Base-by-base conservation (phyloP, 2,888 invertebrate genomes). In the Diplolepis rosae region DNA sequence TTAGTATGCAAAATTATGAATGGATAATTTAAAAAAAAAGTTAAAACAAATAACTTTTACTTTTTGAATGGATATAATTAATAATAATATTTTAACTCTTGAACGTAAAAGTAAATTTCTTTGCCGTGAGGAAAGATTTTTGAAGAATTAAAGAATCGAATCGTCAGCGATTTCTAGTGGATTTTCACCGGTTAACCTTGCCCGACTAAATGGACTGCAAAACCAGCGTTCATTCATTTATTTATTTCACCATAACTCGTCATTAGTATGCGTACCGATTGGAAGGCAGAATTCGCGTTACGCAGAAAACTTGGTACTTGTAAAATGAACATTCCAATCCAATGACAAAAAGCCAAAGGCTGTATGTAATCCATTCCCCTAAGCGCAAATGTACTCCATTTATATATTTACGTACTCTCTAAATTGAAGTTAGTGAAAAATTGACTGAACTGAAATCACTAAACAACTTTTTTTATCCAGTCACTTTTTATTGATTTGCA, bases 181-280 rank as follows among this genome's bases (percentile, higher is more conserved):
- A 51, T 51, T 51, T 28, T 51, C 27, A 5, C 27, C n/a, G 5
- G 27, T n/a, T 27, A 51, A 13, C 51, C 51, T 51, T n/a, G 24
- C 27, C 51, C 27, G 51, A 24, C 51, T 51, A 51, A 39, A 50
- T 27, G 13, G 27, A 51, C 51, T 51, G 28, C n/a, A 27, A 51
- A 27, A 51, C 51, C 24, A 24, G 27, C n/a, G n/a, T 51, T 22
- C 51, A 51, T 51, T 51, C 51, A 13, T 27, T n/a, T 13, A 51
- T 51, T 51, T 51, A 51, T 51, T 51, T 51, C 51, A 51, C 51
- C 51, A 51, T 51, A 51, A 51, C 28, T 51, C 28, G 51, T 51
- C 27, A 51, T 51, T 28, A 27, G 51, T 24, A 51, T 51, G 51
- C n/a, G 51, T 27, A 51, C 27, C 24, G n/a, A 51, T 51, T 51